Conservation (phyloP, 2,888 invertebrate species). For the Dolichopus griseipennis region DNA sequence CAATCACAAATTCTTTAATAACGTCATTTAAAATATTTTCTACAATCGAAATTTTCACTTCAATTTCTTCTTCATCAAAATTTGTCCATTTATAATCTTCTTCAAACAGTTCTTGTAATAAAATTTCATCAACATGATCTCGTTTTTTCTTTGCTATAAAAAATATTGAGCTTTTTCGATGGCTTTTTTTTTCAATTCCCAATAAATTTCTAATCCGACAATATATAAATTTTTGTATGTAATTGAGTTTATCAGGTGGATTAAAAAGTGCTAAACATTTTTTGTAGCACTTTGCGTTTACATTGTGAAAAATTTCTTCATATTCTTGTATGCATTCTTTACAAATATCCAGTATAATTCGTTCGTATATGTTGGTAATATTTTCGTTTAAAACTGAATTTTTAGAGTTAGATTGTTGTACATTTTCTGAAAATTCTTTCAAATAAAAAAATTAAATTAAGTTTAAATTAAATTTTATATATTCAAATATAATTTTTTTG, state of each 20-base stretch:
- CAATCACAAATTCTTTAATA: neutral
- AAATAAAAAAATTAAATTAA: too few species aligned
- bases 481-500: neutral
- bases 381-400: constrained; percentile 32
- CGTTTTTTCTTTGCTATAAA: constrained; percentile 54
- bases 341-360: constrained; percentile 54
- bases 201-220: constrained; percentile 47
- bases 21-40: neutral
- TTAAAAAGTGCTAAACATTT: constrained; percentile 37
- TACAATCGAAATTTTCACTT: constrained; percentile 39
- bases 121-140: constrained; percentile 62
- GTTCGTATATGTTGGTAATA: constrained; percentile 47
- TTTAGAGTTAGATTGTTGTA: neutral
- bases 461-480: neutral
- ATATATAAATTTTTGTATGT: constrained; percentile 46
- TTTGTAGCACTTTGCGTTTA: constrained; percentile 38
- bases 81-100: constrained; percentile 68
- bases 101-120: constrained; percentile 59
- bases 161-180: constrained; percentile 27
- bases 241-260: constrained; percentile 44
- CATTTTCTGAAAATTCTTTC: neutral
- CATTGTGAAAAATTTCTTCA: constrained; percentile 39
- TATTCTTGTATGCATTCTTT: constrained; percentile 49
- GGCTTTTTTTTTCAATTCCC: constrained; percentile 46
- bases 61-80: constrained; percentile 60